Evolutionary conservation across 2,797 vertebrate genomes (phyloP), one percentile per base, ranked within the genome.

Genomic region (Rhodeus uyekii): DNA sequence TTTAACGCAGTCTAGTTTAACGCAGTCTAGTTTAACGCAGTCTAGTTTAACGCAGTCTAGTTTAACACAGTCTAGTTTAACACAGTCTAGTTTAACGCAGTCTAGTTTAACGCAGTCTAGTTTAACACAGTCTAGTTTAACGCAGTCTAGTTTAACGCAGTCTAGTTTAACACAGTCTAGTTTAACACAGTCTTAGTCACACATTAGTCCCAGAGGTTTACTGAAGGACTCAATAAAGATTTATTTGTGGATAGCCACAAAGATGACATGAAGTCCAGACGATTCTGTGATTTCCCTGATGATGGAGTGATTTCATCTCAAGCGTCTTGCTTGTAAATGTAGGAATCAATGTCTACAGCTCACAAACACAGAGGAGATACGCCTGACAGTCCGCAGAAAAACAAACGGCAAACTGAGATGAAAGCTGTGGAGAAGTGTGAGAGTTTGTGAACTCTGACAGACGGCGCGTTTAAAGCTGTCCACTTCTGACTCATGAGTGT

Each of bases 351-450:
- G 5, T 46, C 67, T 44, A 19, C 39, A 44, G 24, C 53, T 32
- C 29, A 12, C 22, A 12, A 24, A 4, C 60, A 32, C 3, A 4
- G 10, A 38, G 36, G 82, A 61, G 74, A 79, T 24, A 69, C 61
- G 76, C 14, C 61, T 82, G 84, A 82, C 61, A 76, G 67, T 69
- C 36, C 29, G 10, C 36, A 61, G 24, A 32, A 19, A 83, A 58
- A 72, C 16, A 58, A 13, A 18, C 38, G 4, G 39, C n/a, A 29
- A 71, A 38, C 71, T 18, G 72, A 83, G 81, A 83, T 46, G 72
- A 80, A 86, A 80, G 81, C 71, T 67, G 58, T 29, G 48, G 55
- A 63, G 12, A 14, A 48, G 60, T 29, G 24, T 46, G 69, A 22
- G 44, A 48, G 60, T 29, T 19, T 46, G 69, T 34, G 44, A 29